Percentiles rank a stretch among this genome's conserved stretches.
These are phyloP conservation scores for Drosophila trapezifrons DNA, from an alignment of 1,140 invertebrate genomes.

Conservation along the genomic window DNA sequence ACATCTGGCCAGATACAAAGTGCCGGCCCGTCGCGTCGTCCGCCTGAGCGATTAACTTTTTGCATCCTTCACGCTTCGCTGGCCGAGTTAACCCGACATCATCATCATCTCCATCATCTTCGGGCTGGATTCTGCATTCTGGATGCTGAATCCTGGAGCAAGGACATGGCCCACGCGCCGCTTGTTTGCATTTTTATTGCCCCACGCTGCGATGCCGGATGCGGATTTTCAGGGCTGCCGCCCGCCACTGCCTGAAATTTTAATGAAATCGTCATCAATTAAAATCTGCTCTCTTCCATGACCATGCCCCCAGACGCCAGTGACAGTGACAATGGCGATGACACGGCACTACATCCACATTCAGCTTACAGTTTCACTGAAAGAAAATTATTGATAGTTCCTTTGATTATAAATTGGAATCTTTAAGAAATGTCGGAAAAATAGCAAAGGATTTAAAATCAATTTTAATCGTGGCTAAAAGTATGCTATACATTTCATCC, in stretches of 20 bases:
- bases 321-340: constrained; percentile 50
- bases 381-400: constrained; percentile 1
- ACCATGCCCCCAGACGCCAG: constrained; percentile 49
- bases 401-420: neutral
- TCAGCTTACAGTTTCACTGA: constrained; percentile 12
- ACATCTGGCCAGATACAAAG: constrained; percentile 79
- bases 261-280: constrained; percentile 83
- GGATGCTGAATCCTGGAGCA: constrained; percentile 12
- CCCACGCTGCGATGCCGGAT: constrained; percentile 45
- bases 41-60: constrained; percentile 83
- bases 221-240: constrained; percentile 60
- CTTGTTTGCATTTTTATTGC: constrained; percentile 76
- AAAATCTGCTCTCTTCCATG: constrained; percentile 69
- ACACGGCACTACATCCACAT: constrained; percentile 55
- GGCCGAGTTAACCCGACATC: constrained; percentile 27
- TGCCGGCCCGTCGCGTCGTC: constrained; percentile 37
- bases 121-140: constrained; percentile 1
- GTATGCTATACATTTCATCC: neutral
- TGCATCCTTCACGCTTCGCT: constrained; percentile 76
- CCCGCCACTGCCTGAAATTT: constrained; percentile 44
- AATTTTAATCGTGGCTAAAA: neutral
- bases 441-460: neutral
- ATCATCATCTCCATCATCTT: constrained; percentile 27
- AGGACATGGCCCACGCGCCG: constrained; percentile 46
- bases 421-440: neutral